Base-by-base conservation (phyloP, 2,113 vertebrate genomes). In the Pavo muticus region DNA sequence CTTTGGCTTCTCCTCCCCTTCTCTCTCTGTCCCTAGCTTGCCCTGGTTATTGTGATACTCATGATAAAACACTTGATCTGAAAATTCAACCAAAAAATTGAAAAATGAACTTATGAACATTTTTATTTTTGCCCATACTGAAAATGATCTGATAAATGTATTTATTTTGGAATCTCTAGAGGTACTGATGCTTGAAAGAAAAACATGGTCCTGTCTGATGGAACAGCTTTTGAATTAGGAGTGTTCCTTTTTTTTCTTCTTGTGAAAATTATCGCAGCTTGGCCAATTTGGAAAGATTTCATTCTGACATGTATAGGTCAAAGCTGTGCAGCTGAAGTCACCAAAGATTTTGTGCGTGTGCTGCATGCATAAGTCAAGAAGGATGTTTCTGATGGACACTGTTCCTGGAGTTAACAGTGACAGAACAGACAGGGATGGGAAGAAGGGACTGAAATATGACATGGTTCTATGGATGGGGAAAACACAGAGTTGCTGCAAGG, bases 231-330 rank as follows among this genome's bases (percentile, higher is more conserved):
- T 70, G 74, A 76, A 59, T 37, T 45, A 69, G 30, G 45, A 81
- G 24, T 32, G 23, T 81, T 81, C 68, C 47, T 84, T 50, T 70
- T 70, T 84, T 90, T 60, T 77, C 47, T 72, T 32, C 45, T 48
- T 37, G 32, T 42, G 59, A 83, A 92, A 92, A 65, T 44, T 79
- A 67, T 35, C 48, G 91, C 76, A 82, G 60, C 63, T 63, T 74
- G 59, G 59, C 21, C 13, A 90, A 79, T 30, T 42, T 70, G 48
- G 59, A 94, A 90, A 56, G 42, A 35, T 35, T 60, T 23, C 56
- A 50, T 76, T 80, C 79, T 80, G 45, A 91, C 37, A 83, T 15
- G 15, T 0, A 0, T 56, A 48, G 32, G 68, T 87, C 56, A 73
- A 59, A 94, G 39, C 35, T 68, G 30, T 69, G 61, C 25, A 60